Evolutionary conservation across 2,888 invertebrate genomes (phyloP).

Genomic region (Troides aeacus): DNA sequence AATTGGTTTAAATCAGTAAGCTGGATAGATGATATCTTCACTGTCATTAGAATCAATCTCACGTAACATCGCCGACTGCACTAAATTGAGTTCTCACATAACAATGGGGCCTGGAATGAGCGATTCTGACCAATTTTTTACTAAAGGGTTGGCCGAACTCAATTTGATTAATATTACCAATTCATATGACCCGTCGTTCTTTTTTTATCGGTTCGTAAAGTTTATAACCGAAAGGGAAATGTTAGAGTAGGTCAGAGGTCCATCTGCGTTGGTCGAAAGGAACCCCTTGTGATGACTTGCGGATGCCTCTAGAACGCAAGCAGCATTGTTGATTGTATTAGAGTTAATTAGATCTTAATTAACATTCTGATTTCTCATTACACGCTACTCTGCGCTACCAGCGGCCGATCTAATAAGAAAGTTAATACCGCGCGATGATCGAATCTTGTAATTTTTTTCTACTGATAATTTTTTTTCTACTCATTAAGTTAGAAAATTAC

Average conservation of each 20-base stretch:
- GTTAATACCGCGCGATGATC: conserved; percentile 61
- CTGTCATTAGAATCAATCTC: conserved; percentile 62
- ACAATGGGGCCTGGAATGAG: conserved; percentile 71
- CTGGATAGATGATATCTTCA: conserved; percentile 59
- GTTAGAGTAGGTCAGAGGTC: conserved; percentile 59
- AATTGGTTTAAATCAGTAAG: conserved; percentile 25
- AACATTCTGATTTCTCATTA: conserved; percentile 80
- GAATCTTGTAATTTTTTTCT: conserved; percentile 68
- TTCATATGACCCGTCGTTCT: conserved; percentile 43
- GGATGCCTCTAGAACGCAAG: conserved; percentile 72
- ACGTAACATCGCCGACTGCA: conserved; percentile 59
- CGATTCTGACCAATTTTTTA: conserved; percentile 74
- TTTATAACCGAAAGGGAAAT: conserved; percentile 33
- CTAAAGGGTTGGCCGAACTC: conserved; percentile 78
- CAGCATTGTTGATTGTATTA: conserved; percentile 80
- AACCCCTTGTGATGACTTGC: conserved; percentile 74
- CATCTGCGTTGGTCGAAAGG: conserved; percentile 47
- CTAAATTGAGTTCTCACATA: conserved; percentile 79
- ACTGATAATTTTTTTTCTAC: conserved; percentile 42
- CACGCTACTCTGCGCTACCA: conserved; percentile 76
- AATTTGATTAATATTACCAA: conserved; percentile 72
- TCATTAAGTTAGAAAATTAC: conserved; percentile 57
- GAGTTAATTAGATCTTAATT: conserved; percentile 80
- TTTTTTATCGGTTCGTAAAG: conserved; percentile 34
- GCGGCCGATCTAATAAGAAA: conserved; percentile 70